Evolutionary conservation across 2,888 invertebrate genomes (phyloP), one percentile per base, ranked within the genome.

Genomic region (Melikaiella ostensackeni): DNA sequence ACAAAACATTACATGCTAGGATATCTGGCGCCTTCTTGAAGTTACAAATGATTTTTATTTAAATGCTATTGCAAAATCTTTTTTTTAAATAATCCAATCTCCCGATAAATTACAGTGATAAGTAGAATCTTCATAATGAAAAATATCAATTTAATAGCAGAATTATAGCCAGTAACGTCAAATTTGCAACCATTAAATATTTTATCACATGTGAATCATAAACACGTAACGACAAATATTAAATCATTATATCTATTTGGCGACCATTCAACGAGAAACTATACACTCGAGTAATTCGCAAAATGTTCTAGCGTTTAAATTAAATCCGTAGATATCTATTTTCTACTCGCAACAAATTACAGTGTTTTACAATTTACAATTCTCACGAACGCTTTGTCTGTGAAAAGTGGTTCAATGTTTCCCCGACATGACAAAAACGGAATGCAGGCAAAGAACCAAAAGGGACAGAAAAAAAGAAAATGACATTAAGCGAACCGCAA

Each of bases 321-420:
- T 70, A 50, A 70, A 70, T 70, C 30, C 70, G 30, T 30, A 50
- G 46, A 70, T 70, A 50, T 70, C 70, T 30, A 70, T 70, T 70
- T 70, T 46, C 50, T 42, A 30, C 50, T 70, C 30, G 30, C 70
- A 50, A 33, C 70, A 70, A 70, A 70, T 70, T 70, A 46, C 50
- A 70, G 50, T 50, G 70, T 70, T 70, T 66, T 70, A 46, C 50
- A 70, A 70, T 70, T 70, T 70, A 50, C 50, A 50, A 30, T 50
- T 13, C 30, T 50, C 50, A 21, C 70, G 27, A 30, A 70, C 46
- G n/a, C n/a, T 50, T 50, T 70, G 70, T 30, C 46, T 50, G 70
- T 70, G 70, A 11, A 46, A 70, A 70, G 50, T 70, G 70, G 70
- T 70, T 50, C 50, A 70, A 70, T 70, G 70, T 70, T 70, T 50